A percentile compares a stretch with the other conserved stretches of the same genome.
These are phyloP conservation scores for Drosophila anomalipes DNA, from an alignment of 2,888 invertebrate species.

Conservation along the genomic window DNA sequence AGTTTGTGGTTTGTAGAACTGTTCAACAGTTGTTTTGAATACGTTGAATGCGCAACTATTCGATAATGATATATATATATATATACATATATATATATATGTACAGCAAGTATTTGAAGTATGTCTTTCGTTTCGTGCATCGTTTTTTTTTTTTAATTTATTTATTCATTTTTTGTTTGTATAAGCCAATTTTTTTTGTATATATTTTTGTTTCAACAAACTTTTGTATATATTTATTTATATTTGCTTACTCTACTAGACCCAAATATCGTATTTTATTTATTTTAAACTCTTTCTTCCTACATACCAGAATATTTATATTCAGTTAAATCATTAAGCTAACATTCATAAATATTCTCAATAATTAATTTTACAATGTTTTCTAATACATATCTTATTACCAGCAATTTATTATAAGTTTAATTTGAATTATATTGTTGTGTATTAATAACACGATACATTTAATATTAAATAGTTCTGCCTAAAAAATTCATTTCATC, in stretches of 20 bases:
- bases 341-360: background rate
- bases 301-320: background rate
- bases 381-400: background rate
- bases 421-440: background rate
- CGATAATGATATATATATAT: constrained; percentile 21
- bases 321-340: background rate
- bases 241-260: background rate
- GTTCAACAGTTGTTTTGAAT: constrained; percentile 55
- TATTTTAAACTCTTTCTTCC: background rate
- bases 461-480: background rate
- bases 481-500: background rate
- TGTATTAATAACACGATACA: background rate
- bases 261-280: background rate
- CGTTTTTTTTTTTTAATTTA: background rate
- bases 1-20: constrained; percentile 39
- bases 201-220: background rate
- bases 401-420: background rate
- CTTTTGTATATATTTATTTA: background rate
- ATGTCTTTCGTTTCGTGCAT: background rate
- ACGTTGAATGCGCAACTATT: constrained; percentile 48
- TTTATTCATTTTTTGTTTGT: background rate
- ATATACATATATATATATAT: constrained; percentile 29
- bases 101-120: constrained; percentile 1
- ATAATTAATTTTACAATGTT: background rate
- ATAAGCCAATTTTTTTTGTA: background rate